These are phyloP conservation scores for Troides helena DNA, from an alignment of 2,888 invertebrate genomes.

Conservation along the genomic window DNA sequence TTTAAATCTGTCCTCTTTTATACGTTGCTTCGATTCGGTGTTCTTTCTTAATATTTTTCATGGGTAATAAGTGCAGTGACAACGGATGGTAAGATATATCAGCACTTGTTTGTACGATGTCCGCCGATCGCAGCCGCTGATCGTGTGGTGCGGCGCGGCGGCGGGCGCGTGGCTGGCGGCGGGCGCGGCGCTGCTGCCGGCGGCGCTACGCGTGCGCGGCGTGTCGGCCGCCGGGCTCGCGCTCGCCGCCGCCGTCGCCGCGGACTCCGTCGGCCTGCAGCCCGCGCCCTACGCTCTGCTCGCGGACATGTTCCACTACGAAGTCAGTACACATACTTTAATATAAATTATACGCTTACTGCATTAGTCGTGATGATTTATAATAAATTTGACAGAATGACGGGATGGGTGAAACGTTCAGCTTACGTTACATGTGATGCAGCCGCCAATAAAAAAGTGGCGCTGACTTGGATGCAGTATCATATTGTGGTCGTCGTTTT, in stretches of 20 bases:
- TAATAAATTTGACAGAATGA: no score
- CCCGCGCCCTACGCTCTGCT: constrained; percentile 63
- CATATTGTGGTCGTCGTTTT: no score
- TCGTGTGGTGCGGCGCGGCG: constrained; percentile 44
- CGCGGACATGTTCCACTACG: constrained; percentile 61
- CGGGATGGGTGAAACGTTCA: no score
- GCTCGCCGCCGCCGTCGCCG: constrained; percentile 53
- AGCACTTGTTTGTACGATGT: no score
- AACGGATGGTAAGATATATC: no score
- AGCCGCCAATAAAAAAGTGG: no score
- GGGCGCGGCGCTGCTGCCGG: constrained; percentile 38
- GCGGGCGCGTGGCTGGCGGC: constrained; percentile 36
- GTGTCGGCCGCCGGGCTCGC: constrained; percentile 36
- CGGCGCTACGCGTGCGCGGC: constrained; percentile 33
- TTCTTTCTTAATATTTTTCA: no score
- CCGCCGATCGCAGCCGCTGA: constrained; percentile 44
- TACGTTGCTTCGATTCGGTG: not conserved
- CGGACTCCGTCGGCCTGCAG: constrained; percentile 61
- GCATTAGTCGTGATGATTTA: no score
- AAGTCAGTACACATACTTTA: constrained; percentile 40
- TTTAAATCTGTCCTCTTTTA: not conserved
- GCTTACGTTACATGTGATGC: no score
- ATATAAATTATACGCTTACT: no score
- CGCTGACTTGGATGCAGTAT: no score
- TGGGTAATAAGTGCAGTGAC: no score